Percentiles rank a stretch among this genome's conserved stretches.
These are phyloP conservation scores for Scaptomyza reducta DNA, from an alignment of 2,888 invertebrate genomes.

Conservation along the genomic window DNA sequence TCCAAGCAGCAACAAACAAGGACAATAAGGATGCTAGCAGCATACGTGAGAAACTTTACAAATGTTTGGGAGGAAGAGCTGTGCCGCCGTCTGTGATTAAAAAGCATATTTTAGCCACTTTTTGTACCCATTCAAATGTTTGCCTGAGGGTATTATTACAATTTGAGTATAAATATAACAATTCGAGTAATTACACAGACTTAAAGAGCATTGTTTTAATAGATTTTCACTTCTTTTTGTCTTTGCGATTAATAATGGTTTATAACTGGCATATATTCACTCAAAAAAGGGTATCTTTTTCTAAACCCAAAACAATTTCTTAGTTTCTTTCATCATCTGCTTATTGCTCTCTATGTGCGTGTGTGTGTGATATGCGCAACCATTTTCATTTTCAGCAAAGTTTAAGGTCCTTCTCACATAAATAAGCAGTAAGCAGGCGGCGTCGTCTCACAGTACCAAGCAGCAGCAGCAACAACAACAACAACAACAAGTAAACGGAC, in stretches of 20 bases:
- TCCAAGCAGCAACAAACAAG: slow-evolving; percentile 36
- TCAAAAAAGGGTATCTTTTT: background rate
- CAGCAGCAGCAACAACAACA: slow-evolving; percentile 36
- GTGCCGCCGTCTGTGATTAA: slow-evolving; percentile 69
- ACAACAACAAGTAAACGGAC: slow-evolving; percentile 67
- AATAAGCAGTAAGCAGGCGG: slow-evolving; percentile 75
- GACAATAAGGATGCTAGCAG: slow-evolving; percentile 28
- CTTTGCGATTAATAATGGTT: too few relatives aligned
- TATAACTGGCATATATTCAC: too few relatives aligned
- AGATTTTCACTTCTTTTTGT: too few relatives aligned
- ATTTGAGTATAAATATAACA: background rate
- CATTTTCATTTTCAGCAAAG: slow-evolving; percentile 76
- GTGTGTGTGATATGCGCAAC: slow-evolving; percentile 41
- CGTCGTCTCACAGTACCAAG: slow-evolving; percentile 66
- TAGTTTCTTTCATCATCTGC: slow-evolving; percentile 25
- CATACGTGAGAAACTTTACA: slow-evolving; percentile 68
- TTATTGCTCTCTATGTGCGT: slow-evolving; percentile 6
- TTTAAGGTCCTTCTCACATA: slow-evolving; percentile 81
- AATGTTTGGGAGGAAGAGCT: slow-evolving; percentile 51
- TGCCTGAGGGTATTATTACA: background rate
- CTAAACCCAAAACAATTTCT: background rate
- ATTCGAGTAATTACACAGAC: too few relatives aligned
- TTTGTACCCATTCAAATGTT: background rate
- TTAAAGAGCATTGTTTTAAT: too few relatives aligned
- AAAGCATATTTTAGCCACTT: slow-evolving; percentile 38